Evolutionary conservation across 2,797 vertebrate species (phyloP).

Genomic region (Botia almorhae): DNA sequence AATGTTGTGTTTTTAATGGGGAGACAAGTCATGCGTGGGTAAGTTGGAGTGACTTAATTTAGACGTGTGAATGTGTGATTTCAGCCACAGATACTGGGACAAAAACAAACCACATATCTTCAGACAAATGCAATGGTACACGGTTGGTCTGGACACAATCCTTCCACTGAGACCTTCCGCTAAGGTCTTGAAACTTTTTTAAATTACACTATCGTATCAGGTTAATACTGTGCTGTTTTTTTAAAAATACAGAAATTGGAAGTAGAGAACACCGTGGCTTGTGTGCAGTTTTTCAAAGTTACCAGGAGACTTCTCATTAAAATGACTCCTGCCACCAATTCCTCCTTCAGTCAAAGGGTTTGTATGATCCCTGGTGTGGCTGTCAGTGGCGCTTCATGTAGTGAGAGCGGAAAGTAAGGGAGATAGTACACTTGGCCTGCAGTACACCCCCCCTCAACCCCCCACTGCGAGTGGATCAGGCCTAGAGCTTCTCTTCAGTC

Average conservation of each 20-base stretch:
- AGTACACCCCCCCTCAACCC: neutral
- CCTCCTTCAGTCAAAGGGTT: conserved; percentile 4
- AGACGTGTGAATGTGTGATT: neutral
- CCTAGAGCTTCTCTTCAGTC: conserved; percentile 30
- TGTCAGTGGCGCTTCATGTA: conserved; percentile 1
- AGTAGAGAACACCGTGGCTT: neutral
- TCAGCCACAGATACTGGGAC: neutral
- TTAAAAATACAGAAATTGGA: neutral
- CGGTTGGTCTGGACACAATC: neutral
- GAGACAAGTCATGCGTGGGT: too few relatives aligned
- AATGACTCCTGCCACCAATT: conserved; percentile 22
- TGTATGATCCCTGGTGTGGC: conserved; percentile 14
- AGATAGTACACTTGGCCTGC: conserved; percentile 7
- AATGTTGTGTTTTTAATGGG: too few relatives aligned
- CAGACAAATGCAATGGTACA: neutral
- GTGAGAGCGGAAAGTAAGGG: neutral
- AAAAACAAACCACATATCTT: neutral
- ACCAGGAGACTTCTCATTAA: conserved; percentile 16
- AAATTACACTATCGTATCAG: neutral
- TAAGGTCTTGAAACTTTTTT: neutral
- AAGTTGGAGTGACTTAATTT: neutral
- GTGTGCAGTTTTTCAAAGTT: conserved; percentile 4
- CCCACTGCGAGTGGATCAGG: conserved; percentile 13
- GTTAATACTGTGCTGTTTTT: neutral
- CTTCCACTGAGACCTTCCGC: neutral